Evolutionary conservation across 1,140 invertebrate genomes (phyloP).

Genomic region (Solenopsis invicta): DNA sequence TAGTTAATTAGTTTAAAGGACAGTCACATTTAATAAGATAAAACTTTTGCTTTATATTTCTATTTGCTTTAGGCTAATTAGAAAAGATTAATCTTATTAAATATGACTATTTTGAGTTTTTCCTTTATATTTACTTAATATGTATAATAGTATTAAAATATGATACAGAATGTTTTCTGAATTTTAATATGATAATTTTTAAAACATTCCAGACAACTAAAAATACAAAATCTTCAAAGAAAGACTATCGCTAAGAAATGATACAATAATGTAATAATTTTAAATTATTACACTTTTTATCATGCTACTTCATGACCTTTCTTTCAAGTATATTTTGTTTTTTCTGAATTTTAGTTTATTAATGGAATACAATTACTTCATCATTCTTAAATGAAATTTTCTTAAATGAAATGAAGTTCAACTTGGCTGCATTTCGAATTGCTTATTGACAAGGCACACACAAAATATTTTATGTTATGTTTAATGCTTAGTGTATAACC

Average conservation of each 20-base stretch:
- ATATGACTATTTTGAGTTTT: background rate
- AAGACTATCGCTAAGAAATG: no score
- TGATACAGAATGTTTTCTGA: background rate
- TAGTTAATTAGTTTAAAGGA: no score
- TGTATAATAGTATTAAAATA: background rate
- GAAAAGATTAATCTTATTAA: background rate
- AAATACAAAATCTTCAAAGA: no score
- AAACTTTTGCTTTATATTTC: no score
- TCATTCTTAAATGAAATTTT: background rate
- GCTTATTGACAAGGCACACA: background rate
- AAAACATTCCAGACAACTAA: no score
- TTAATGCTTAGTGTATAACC: background rate
- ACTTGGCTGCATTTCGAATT: conserved; percentile 8
- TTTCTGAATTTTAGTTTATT: background rate
- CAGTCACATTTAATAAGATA: no score
- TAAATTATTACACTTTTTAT: no score
- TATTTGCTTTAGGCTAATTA: no score
- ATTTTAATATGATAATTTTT: background rate
- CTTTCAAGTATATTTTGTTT: no score
- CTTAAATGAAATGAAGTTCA: no score
- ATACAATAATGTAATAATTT: no score
- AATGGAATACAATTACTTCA: background rate
- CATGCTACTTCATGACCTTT: no score
- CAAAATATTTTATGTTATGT: background rate
- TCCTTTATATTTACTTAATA: background rate